Evolutionary conservation across 2,113 vertebrate genomes (phyloP).

Genomic region (Leptocoma aspasia): DNA sequence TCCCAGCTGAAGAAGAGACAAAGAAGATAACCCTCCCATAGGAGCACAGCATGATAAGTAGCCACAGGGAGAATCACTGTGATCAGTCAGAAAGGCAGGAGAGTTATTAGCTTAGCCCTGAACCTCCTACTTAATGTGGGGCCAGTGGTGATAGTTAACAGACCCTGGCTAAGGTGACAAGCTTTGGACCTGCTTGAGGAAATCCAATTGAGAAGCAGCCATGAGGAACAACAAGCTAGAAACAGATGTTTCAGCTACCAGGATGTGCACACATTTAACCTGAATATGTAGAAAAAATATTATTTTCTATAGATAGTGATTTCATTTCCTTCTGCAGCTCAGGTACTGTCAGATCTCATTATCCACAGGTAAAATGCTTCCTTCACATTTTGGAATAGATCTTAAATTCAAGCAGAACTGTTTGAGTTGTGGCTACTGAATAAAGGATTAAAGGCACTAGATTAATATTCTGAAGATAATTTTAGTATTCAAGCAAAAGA

Average conservation of each 20-base stretch:
- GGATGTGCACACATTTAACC: slow-evolving; percentile 70
- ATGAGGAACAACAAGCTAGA: slow-evolving; percentile 96
- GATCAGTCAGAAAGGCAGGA: slow-evolving; percentile 93
- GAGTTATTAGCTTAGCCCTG: slow-evolving; percentile 99
- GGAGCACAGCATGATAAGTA: slow-evolving; percentile 73
- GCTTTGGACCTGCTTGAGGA: slow-evolving; percentile 96
- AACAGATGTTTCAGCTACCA: slow-evolving; percentile 94
- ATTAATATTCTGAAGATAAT: neutral
- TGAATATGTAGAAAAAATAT: slow-evolving; percentile 69
- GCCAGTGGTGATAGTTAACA: slow-evolving; percentile 94
- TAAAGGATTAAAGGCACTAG: neutral
- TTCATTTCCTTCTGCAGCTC: slow-evolving; percentile 22
- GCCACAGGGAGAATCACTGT: slow-evolving; percentile 65
- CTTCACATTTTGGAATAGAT: slow-evolving; percentile 34
- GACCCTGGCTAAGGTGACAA: slow-evolving; percentile 97
- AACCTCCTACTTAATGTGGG: slow-evolving; percentile 98
- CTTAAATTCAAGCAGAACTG: slow-evolving; percentile 39
- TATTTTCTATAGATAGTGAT: slow-evolving; percentile 50
- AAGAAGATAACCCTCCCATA: slow-evolving; percentile 65
- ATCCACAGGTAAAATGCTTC: neutral
- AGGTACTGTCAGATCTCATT: slow-evolving; percentile 50
- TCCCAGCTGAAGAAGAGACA: slow-evolving; percentile 59
- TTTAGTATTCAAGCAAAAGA: neutral
- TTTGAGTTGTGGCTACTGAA: slow-evolving; percentile 1
- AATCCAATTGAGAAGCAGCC: slow-evolving; percentile 99